Conservation (phyloP, 2,888 invertebrate species). For the Microchrysa polita region DNA sequence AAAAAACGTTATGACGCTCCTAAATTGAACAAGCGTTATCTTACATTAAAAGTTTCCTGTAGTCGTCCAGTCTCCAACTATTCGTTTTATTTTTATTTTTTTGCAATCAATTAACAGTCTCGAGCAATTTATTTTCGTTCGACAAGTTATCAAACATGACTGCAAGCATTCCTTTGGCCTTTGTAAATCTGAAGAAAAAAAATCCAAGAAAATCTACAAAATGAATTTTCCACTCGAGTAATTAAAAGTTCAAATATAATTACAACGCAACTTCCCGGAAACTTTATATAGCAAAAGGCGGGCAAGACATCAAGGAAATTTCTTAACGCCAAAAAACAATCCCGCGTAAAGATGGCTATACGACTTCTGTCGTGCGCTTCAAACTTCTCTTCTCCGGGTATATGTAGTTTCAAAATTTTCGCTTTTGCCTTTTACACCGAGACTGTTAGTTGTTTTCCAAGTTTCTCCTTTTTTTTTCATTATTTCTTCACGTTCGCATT, state of each 20-base stretch:
- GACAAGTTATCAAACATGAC: neutral
- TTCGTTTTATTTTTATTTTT: too few relatives aligned
- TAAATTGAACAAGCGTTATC: too few relatives aligned
- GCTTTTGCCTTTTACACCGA: too few relatives aligned
- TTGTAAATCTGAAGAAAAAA: neutral
- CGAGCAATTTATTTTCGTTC: neutral
- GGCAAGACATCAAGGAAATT: neutral
- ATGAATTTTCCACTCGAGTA: slow-evolving; percentile 15
- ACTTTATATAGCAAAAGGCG: too few relatives aligned
- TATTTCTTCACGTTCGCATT: neutral
- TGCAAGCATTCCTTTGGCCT: too few relatives aligned
- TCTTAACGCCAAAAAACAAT: slow-evolving; percentile 20
- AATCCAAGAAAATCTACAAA: neutral
- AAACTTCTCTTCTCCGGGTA: too few relatives aligned
- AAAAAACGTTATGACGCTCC: too few relatives aligned
- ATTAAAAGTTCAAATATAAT: slow-evolving; percentile 27
- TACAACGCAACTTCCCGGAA: neutral
- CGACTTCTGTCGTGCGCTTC: neutral
- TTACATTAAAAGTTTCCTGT: too few relatives aligned
- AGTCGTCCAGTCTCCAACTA: too few relatives aligned
- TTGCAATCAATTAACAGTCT: neutral
- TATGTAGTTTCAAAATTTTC: too few relatives aligned
- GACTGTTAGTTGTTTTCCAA: neutral
- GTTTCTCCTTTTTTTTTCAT: neutral
- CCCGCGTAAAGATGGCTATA: slow-evolving; percentile 16